phyloP scores from a whole-genome alignment of 2,888 invertebrate genomes.

The Heliconius aoede region DNA sequence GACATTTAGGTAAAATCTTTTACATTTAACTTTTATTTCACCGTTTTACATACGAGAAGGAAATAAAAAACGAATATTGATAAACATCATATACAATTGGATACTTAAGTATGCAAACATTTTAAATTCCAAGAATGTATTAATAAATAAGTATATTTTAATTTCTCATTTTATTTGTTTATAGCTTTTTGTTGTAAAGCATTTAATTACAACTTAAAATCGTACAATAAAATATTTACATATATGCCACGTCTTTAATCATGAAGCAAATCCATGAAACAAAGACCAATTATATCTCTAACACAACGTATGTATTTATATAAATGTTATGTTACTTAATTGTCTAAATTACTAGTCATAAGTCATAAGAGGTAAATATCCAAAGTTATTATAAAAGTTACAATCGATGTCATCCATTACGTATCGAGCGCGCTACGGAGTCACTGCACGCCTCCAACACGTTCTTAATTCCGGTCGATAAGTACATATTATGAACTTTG shows the following conservation, averaged over 20 bases:
- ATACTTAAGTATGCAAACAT: too few relatives aligned
- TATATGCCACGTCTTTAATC: too few relatives aligned
- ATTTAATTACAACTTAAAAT: too few relatives aligned
- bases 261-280: too few relatives aligned
- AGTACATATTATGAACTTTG: constrained; percentile 36
- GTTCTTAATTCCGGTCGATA: constrained; percentile 44
- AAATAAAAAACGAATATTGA: not conserved
- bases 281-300: not conserved
- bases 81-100: not conserved
- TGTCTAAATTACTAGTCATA: not conserved
- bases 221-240: too few relatives aligned
- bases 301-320: not conserved
- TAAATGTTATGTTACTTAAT: not conserved
- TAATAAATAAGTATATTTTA: too few relatives aligned
- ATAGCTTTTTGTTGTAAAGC: too few relatives aligned
- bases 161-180: too few relatives aligned
- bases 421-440: constrained; percentile 6
- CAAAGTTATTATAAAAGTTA: constrained; percentile 21
- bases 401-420: constrained; percentile 8
- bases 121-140: too few relatives aligned
- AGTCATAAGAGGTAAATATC: constrained; percentile 20
- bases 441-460: constrained; percentile 29
- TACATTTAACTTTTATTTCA: not conserved
- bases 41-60: not conserved
- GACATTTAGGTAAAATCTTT: not conserved